Evolutionary conservation across 2,888 invertebrate genomes (phyloP), one percentile per base, ranked within the genome.

Genomic region (Caenorhabditis macrosperma): DNA sequence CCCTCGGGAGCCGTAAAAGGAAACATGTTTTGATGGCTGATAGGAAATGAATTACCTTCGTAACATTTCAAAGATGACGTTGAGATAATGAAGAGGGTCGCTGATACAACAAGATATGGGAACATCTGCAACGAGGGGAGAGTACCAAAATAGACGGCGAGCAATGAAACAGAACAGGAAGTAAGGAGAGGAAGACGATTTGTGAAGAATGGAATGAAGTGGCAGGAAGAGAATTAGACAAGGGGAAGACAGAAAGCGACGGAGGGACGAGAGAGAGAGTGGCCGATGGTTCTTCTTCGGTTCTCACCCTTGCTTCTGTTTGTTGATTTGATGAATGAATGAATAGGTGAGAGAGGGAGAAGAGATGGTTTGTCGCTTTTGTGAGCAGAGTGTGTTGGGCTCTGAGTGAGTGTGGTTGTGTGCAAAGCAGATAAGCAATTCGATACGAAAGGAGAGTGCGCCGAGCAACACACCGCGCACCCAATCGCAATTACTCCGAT

Each of bases 351-450:
- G 55, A 67, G 24, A 55, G 28, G 30, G 26, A 41, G 48, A 38
- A 55, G 61, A 63, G 64, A 54, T 67, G 66, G 66, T 67, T 55
- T 67, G 66, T 41, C 66, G 66, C 41, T 55, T 67, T 67, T 64
- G 64, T 64, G 57, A 24, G 55, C 20, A 63, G 48, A 63, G 61
- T 63, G 61, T 63, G 28, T 30, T 41, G 46, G 50, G 28, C 54
- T 54, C 54, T 52, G 57, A 38, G 30, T 55, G 46, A 15, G 41
- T 71, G 28, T 61, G 46, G 38, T 12, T 57, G 74, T 75, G 74
- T 75, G 74, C 74, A 50, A 75, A 66, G 44, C 52, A 75, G 74
- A 75, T 75, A 66, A 75, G 74, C 74, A 60, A 75, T 75, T 66
- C 74, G 74, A 75, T 66, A 75, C 66, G 74, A 75, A 52, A 50